Evolutionary conservation across 2,113 vertebrate species (phyloP).

Genomic region (Heterocephalus glaber): DNA sequence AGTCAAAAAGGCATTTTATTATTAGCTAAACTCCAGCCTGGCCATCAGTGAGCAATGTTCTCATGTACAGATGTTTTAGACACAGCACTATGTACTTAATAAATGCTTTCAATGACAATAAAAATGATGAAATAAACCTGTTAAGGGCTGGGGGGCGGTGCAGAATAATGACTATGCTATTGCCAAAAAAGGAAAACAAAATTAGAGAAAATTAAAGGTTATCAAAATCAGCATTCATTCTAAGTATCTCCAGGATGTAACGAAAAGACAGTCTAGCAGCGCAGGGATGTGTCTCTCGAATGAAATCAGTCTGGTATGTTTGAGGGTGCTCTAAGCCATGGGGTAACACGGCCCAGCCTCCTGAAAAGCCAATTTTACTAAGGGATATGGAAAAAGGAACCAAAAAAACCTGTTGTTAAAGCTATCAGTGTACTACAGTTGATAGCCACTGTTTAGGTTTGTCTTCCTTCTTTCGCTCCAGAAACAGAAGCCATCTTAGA

Average conservation of each 20-base stretch:
- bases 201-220: neutral
- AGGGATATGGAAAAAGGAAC: neutral
- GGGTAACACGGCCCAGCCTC: neutral
- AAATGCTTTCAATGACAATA: neutral
- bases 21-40: constrained; percentile 44
- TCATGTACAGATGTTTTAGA: neutral
- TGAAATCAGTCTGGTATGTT: neutral
- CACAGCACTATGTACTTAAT: neutral
- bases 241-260: neutral
- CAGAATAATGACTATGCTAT: neutral
- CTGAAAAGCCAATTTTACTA: neutral
- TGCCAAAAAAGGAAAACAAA: constrained; percentile 4
- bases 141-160: neutral
- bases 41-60: neutral
- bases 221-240: neutral
- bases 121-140: constrained; percentile 34
- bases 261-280: neutral
- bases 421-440: neutral
- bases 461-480: neutral
- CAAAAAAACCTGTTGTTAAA: neutral
- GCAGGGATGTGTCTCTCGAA: neutral
- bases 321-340: neutral
- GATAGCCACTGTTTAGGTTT: neutral
- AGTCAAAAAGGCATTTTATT: neutral
- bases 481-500: neutral